phyloP scores from a whole-genome alignment of 2,888 invertebrate species.

The Lingula anatina region DNA sequence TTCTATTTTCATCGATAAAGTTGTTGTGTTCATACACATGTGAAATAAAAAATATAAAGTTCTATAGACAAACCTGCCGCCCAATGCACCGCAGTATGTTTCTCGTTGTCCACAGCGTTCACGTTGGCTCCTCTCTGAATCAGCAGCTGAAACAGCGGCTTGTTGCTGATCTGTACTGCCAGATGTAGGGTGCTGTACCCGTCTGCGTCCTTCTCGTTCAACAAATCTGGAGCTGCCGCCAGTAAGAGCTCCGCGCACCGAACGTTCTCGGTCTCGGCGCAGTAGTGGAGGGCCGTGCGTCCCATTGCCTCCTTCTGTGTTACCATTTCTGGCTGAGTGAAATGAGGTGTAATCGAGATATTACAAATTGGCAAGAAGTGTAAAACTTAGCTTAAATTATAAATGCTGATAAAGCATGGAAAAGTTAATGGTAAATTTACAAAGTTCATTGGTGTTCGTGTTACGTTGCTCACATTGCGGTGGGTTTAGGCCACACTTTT shows the following conservation, averaged over 20 bases:
- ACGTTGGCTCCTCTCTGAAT: conserved; percentile 85
- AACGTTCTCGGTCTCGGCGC: conserved; percentile 65
- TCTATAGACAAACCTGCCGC: conserved; percentile 71
- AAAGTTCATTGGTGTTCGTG: too few species aligned
- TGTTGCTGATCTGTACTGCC: conserved; percentile 63
- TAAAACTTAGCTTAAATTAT: too few species aligned
- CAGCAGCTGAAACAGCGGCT: conserved; percentile 65
- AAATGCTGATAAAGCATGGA: too few species aligned
- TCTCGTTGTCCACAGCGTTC: conserved; percentile 85
- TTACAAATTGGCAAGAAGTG: too few species aligned
- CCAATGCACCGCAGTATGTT: conserved; percentile 96
- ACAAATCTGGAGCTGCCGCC: conserved; percentile 65
- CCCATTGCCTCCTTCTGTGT: conserved; percentile 27
- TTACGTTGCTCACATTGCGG: too few species aligned
- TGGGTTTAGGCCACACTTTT: too few species aligned
- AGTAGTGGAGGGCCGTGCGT: conserved; percentile 84
- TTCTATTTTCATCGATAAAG: too few species aligned
- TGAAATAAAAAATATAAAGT: neutral
- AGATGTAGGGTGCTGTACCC: conserved; percentile 93
- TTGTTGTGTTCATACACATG: too few species aligned
- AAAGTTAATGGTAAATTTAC: too few species aligned
- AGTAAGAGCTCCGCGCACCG: conserved; percentile 69
- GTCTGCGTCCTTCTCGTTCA: conserved; percentile 63
- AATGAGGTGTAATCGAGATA: too few species aligned
- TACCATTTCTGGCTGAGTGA: too few species aligned